Evolutionary conservation across 1,140 invertebrate genomes (phyloP), one percentile per base, ranked within the genome.

Genomic region (Danaus melanippus): DNA sequence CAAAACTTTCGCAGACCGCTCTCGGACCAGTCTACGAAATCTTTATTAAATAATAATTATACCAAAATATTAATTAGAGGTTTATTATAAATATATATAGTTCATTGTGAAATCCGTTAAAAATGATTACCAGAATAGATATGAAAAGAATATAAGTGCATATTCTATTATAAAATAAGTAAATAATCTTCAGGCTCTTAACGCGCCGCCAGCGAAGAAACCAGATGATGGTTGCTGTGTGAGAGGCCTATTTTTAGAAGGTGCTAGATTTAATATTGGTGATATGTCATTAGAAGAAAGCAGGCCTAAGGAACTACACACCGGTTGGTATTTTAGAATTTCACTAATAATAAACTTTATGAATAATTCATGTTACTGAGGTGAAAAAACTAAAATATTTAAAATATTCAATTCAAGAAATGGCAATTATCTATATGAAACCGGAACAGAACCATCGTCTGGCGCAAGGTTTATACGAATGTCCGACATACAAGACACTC

Each of bases 401-500:
- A 4, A 32, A 32, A 32, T 50, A 49, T 42, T 50, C 50, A 49
- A 8, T 48, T 46, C 8, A 58, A 92, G 91, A 91, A 46, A 92
- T 93, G 91, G 86, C 88, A 10, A 86, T 88, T 2, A 89, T 92
- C 46, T 89, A 90, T 74, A 77, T 93, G 65, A 70, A 89, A 46
- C 91, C 91, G 0, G 90, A 91, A 69, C 85, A 88, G 51, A 69
- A 88, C 49, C 88, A 90, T 59, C 68, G 77, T 49, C 68, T 87
- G 1, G 50, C 58, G 10, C 53, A 50, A 43, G 86, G 83, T 10
- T 69, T 88, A 10, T 95, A 94, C 75, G 85, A 88, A 54, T 93
- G 92, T 73, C 94, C 94, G 0, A 89, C 93, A 9, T 95, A 95
- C 86, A 94, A 94, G 83, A 95, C 91, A 0, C 87, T 89, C 62